Base-by-base conservation (phyloP, 1,140 invertebrate genomes). In the Campoletis sonorensis region DNA sequence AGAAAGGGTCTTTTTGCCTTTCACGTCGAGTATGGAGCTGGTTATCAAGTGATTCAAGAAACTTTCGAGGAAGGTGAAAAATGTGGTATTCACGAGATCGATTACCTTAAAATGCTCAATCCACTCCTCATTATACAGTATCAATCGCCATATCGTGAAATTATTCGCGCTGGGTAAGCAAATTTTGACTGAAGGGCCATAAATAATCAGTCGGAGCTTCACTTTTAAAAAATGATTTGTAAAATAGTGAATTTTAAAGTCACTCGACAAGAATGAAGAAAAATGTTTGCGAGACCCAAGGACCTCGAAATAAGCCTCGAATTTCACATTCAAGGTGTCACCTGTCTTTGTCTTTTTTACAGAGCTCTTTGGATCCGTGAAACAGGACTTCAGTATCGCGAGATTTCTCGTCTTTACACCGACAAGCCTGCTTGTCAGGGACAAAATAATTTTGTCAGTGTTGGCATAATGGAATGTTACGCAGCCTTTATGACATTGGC, bases 11-110 rank as follows among this genome's bases (percentile, higher is more conserved):
- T 94, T 5, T 95, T 95, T 80, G 95, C 95, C 18, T 95, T 95
- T 81, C 94, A 95, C 84, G 93, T 93, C 88, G 94, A 95, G 86
- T 90, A 89, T 1, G 94, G 94, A 2, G 88, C 93, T 0, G 93
- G 94, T 0, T 95, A 95, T 85, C 93, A 95, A 85, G 87, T 95
- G 33, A 93, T 95, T 16, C 92, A 94, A 54, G 93, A 95, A 87
- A 95, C 93, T 79, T 95, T 94, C 84, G 85, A 91, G 7, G 95
- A 95, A 88, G 92, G 93, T 4, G 94, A 95, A 87, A 95, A 95
- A 88, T 95, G 94, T 86, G 94, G 93, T 0, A 87, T 95, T 1
- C 91, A 93, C 64, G 94, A 95, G 87, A 94, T 95, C 82, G 91
- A 93, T 84, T 94, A 93, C 80, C 82, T 95, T 5, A 93, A 94